Conservation (phyloP, 2,113 vertebrate genomes). For the Ceyx melanurus region DNA sequence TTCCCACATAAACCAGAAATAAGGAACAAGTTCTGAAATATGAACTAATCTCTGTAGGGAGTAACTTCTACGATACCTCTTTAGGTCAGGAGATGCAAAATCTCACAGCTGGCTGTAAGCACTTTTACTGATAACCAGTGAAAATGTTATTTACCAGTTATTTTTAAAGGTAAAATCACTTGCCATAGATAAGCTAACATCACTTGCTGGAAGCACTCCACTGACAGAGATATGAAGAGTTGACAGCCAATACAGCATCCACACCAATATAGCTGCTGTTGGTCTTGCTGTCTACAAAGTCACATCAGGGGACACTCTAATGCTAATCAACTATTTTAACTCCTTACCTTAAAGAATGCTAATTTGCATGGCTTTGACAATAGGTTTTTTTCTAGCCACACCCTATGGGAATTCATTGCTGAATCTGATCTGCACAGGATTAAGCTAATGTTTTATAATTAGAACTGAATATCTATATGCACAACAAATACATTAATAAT, state of each 20-base stretch:
- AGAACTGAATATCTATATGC: background rate
- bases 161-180: background rate
- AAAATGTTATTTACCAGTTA: background rate
- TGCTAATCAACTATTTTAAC: constrained; percentile 17
- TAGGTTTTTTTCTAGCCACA: background rate
- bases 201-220: background rate
- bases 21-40: background rate
- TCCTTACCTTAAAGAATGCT: background rate
- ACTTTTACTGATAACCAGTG: background rate
- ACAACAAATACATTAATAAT: background rate
- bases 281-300: background rate
- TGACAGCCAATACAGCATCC: background rate
- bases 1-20: background rate
- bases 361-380: background rate
- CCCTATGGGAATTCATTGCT: background rate
- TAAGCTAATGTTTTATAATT: constrained; percentile 16
- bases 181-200: background rate
- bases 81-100: background rate
- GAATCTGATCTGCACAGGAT: background rate
- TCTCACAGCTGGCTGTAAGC: background rate
- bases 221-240: background rate
- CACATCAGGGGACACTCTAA: background rate
- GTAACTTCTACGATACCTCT: background rate
- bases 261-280: constrained; percentile 21
- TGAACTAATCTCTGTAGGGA: background rate